Percentiles rank a stretch among this genome's conserved stretches.
Conservation (phyloP, 2,888 invertebrate species). For the Rosalia funebris region DNA sequence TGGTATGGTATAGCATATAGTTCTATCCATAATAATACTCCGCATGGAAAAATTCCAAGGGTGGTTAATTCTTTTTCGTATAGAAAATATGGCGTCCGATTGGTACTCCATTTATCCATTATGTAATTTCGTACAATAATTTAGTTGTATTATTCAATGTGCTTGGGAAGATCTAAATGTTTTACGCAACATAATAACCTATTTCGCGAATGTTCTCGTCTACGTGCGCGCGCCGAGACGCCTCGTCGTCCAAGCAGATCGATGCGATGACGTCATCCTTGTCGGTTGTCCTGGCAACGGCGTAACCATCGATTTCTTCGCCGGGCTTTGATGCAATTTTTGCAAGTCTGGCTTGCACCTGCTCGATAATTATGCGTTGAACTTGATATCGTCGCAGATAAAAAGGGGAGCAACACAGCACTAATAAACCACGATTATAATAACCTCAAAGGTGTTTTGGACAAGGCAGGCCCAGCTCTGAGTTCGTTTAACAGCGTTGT, state of each 20-base stretch:
- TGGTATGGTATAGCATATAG: no score
- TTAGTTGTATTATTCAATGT: no score
- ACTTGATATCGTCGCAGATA: not conserved
- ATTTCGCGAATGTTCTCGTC: conserved; percentile 1
- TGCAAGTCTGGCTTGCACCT: conserved; percentile 23
- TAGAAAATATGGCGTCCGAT: no score
- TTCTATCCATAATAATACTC: no score
- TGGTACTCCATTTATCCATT: no score
- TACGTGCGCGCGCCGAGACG: conserved; percentile 19
- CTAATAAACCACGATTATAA: no score
- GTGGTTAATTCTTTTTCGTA: no score
- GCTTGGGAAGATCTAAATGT: no score
- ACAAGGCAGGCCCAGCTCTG: no score
- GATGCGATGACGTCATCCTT: conserved; percentile 54
- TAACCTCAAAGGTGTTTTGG: not conserved
- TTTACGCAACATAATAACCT: conserved; percentile 1
- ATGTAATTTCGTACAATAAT: no score
- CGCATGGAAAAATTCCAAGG: no score
- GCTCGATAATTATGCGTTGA: not conserved
- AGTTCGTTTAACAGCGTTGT: no score
- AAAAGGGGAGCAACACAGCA: not conserved
- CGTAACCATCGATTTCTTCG: conserved; percentile 41
- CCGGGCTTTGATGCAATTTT: conserved; percentile 16
- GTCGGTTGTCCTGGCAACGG: conserved; percentile 51
- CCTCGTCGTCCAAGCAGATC: conserved; percentile 34